Conservation (phyloP, 2,888 invertebrate genomes). For the Urechis unicinctus region DNA sequence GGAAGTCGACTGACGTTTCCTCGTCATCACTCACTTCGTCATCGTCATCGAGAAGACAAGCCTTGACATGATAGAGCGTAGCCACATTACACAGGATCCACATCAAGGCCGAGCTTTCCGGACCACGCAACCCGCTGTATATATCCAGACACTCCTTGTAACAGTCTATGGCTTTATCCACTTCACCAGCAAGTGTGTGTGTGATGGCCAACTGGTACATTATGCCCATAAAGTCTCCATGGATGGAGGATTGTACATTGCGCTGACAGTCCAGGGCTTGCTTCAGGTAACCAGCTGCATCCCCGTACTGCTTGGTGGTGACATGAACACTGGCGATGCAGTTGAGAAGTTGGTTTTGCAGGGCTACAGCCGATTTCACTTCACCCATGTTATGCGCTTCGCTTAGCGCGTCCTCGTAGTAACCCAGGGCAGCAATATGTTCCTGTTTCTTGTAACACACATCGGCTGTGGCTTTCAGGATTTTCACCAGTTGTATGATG, state of each 20-base stretch:
- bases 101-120: constrained; percentile 35
- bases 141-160: constrained; percentile 44
- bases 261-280: constrained; percentile 44
- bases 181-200: constrained; percentile 44
- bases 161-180: constrained; percentile 46
- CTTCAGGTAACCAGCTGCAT: constrained; percentile 42
- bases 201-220: constrained; percentile 43
- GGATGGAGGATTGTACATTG: constrained; percentile 43
- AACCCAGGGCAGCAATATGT: constrained; percentile 36
- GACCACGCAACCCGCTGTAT: constrained; percentile 32
- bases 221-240: constrained; percentile 42
- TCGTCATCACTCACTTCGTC: constrained; percentile 31
- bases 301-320: constrained; percentile 42
- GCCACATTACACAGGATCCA: constrained; percentile 40
- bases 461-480: constrained; percentile 24
- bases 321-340: constrained; percentile 45
- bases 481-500: constrained; percentile 22
- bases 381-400: constrained; percentile 16
- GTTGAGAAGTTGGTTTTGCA: constrained; percentile 46
- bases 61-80: constrained; percentile 47
- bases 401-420: constrained; percentile 44
- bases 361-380: constrained; percentile 20
- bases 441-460: constrained; percentile 43
- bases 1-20: too few species aligned
- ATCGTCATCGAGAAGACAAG: constrained; percentile 38